A percentile compares a stretch with the other conserved stretches of the same genome.
Evolutionary conservation across 2,797 vertebrate genomes (phyloP).

Genomic region (Centroberyx gerrardi): DNA sequence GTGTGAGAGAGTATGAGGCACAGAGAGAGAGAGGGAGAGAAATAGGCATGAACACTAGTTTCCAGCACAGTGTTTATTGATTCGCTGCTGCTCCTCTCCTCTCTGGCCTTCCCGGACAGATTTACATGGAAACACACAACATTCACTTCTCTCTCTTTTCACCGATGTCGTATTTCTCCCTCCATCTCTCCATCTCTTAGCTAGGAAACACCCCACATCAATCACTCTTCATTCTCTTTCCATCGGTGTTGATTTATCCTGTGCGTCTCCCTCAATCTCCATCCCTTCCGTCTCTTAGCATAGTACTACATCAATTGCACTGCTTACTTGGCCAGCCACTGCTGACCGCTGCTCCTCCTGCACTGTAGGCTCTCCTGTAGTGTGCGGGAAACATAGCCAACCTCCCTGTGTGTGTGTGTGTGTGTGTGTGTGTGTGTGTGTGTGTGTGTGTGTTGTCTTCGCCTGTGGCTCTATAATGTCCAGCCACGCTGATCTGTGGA

Average conservation of each 20-base stretch:
- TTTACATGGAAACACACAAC: conserved; percentile 46
- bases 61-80: conserved; percentile 53
- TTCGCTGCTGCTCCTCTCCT: conserved; percentile 47
- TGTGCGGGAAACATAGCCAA: no score
- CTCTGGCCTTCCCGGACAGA: conserved; percentile 46
- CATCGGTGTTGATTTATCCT: no score
- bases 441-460: conserved; percentile 35
- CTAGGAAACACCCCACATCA: no score
- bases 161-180: no score
- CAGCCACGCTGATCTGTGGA: conserved; percentile 51
- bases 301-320: conserved; percentile 36
- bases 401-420: background rate
- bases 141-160: no score
- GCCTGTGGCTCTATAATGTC: conserved; percentile 62
- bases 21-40: background rate
- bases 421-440: conserved; percentile 5
- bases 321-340: conserved; percentile 27
- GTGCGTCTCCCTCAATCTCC: conserved; percentile 10
- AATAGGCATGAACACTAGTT: conserved; percentile 14
- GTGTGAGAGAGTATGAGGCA: no score
- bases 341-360: conserved; percentile 25
- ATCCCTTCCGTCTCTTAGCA: conserved; percentile 32
- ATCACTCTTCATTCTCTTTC: no score
- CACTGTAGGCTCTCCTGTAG: no score
- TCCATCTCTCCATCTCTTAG: no score